Evolutionary conservation across 2,113 vertebrate genomes (phyloP), one percentile per base, ranked within the genome.

Genomic region (Strix uralensis): DNA sequence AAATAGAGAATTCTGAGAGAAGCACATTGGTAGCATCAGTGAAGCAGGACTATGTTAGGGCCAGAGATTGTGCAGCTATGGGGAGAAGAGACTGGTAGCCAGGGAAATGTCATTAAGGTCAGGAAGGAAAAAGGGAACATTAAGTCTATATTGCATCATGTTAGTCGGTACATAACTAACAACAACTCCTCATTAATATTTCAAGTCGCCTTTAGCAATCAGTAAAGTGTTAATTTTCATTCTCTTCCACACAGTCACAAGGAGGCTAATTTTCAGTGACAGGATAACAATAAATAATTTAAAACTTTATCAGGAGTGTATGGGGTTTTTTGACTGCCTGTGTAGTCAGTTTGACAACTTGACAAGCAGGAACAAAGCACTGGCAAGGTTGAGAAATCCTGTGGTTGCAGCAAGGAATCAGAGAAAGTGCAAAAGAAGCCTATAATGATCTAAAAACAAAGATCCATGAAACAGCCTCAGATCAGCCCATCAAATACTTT

Each of bases 281-380:
- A 88, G 67, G 72, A 70, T 92, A 73, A 87, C 67, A 86, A 54
- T 82, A 95, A 93, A 88, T 80, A 83, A 88, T 86, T 83, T 73
- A 62, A 66, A 77, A 73, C 21, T 32, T 74, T 6, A 9, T 49
- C 63, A 86, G 26, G 62, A 65, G 62, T 2, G 5, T 14, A 30
- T 29, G 38, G 11, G 8, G 13, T 1, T 58, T 75, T 88, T 18
- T 86, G 67, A 42, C 49, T 86, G 44, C 62, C 42, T 17, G 15
- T 15, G 25, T 17, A 78, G 86, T 40, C 27, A 23, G n/a, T 55
- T 3, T 83, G 86, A 62, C 58, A 83, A 49, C 3, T 27, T 36
- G 17, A 86, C 72, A 94, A 81, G 63, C 79, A 52, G 46, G 46
- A 96, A 70, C 27, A 80, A 80, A 83, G 88, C 57, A 19, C 57